A percentile compares a stretch with the other conserved stretches of the same genome.
phyloP scores from a whole-genome alignment of 2,113 vertebrate species.

The Phylloscopus trochilus region DNA sequence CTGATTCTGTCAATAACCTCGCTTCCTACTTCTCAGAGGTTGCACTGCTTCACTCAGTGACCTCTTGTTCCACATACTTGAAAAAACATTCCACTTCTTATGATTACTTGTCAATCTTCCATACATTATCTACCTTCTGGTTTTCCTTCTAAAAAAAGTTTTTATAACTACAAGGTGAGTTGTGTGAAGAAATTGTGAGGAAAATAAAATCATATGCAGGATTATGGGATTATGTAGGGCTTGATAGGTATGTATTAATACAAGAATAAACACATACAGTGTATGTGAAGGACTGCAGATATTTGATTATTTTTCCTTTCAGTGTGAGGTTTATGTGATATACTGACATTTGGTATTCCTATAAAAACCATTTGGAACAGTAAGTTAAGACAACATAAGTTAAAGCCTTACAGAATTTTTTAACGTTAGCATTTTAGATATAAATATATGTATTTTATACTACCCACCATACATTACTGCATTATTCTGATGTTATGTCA shows the following conservation, averaged over 20 bases:
- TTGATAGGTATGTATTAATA: neutral
- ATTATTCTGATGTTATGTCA: neutral
- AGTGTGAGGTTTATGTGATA: neutral
- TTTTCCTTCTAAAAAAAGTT: neutral
- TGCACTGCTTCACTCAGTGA: neutral
- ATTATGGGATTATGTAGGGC: neutral
- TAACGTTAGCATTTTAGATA: neutral
- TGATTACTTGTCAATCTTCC: neutral
- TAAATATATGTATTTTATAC: neutral
- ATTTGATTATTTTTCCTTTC: neutral
- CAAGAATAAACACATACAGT: neutral
- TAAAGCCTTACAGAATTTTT: neutral
- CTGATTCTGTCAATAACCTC: constrained; percentile 25
- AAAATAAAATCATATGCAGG: neutral
- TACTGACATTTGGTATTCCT: neutral
- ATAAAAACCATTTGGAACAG: neutral
- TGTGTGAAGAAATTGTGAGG: neutral
- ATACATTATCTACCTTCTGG: neutral
- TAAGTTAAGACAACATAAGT: neutral
- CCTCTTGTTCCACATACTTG: neutral
- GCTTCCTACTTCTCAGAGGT: neutral
- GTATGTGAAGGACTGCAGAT: neutral
- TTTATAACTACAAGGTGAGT: neutral
- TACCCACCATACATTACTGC: neutral
- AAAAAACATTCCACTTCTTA: neutral